phyloP scores from a whole-genome alignment of 1,140 invertebrate genomes.

The Diorhabda elongata region DNA sequence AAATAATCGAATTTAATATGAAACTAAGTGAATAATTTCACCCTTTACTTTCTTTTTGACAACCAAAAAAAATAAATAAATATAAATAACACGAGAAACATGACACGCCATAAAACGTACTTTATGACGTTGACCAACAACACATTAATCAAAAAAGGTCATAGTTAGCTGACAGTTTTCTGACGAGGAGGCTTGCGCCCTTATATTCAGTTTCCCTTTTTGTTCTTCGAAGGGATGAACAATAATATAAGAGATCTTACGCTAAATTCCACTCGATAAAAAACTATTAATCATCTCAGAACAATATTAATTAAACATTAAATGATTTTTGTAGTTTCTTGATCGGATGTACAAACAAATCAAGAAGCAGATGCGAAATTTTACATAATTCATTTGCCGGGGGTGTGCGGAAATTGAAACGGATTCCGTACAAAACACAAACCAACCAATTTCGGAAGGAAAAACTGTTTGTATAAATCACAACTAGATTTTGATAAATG shows the following conservation, averaged over 20 bases:
- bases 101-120: conserved; percentile 11
- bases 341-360: too few species aligned
- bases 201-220: neutral
- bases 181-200: conserved; percentile 5
- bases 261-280: too few species aligned
- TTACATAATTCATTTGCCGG: neutral
- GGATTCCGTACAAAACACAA: conserved; percentile 2
- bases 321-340: too few species aligned
- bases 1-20: too few species aligned
- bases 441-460: conserved; percentile 4
- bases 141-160: conserved; percentile 14
- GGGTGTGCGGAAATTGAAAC: neutral
- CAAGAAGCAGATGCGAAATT: neutral
- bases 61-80: conserved; percentile 5
- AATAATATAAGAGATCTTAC: too few species aligned
- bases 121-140: conserved; percentile 16
- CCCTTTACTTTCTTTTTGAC: neutral
- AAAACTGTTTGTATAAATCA: conserved; percentile 15
- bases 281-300: too few species aligned
- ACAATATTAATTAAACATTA: too few species aligned
- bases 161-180: neutral
- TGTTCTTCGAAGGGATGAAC: neutral
- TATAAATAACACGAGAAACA: conserved; percentile 8
- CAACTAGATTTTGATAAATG: conserved; percentile 15
- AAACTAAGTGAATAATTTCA: too few species aligned